These are phyloP conservation scores for Clunio marinus DNA, from an alignment of 2,888 invertebrate genomes.

Conservation along the genomic window DNA sequence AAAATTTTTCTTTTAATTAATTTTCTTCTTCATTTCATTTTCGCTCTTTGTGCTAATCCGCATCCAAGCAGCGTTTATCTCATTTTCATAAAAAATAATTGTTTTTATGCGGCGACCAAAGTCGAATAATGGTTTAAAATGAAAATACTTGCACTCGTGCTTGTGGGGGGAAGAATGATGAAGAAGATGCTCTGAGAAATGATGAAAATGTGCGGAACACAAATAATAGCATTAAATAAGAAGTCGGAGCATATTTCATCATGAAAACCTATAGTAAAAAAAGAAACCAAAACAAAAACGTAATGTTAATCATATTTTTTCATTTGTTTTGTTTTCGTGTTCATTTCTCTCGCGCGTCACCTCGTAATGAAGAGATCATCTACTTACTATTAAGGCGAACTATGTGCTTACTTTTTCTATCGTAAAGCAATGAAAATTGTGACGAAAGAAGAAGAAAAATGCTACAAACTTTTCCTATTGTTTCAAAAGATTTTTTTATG, in stretches of 20 bases:
- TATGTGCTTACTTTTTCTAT: background rate
- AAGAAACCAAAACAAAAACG: no score
- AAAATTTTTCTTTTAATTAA: background rate
- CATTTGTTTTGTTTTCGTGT: no score
- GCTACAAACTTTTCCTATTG: conserved; percentile 31
- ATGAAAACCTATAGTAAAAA: no score
- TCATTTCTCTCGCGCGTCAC: background rate
- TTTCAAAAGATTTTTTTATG: background rate
- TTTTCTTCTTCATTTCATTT: conserved; percentile 15
- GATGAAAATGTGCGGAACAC: conserved; percentile 20
- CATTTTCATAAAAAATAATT: background rate
- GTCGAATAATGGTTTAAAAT: background rate
- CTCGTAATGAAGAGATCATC: conserved; percentile 29
- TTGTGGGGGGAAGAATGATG: background rate
- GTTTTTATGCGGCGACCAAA: background rate
- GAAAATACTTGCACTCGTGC: background rate
- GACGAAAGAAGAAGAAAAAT: conserved; percentile 15
- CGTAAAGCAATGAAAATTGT: background rate
- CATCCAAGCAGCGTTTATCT: background rate
- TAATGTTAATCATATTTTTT: no score
- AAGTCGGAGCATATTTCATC: conserved; percentile 29
- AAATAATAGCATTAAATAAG: conserved; percentile 7
- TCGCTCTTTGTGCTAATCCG: no score
- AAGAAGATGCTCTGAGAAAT: background rate
- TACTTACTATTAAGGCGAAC: background rate